Percentiles rank a stretch among this genome's conserved stretches.
These are phyloP conservation scores for Damaliscus lunatus DNA, from an alignment of 2,113 vertebrate genomes.

Conservation along the genomic window DNA sequence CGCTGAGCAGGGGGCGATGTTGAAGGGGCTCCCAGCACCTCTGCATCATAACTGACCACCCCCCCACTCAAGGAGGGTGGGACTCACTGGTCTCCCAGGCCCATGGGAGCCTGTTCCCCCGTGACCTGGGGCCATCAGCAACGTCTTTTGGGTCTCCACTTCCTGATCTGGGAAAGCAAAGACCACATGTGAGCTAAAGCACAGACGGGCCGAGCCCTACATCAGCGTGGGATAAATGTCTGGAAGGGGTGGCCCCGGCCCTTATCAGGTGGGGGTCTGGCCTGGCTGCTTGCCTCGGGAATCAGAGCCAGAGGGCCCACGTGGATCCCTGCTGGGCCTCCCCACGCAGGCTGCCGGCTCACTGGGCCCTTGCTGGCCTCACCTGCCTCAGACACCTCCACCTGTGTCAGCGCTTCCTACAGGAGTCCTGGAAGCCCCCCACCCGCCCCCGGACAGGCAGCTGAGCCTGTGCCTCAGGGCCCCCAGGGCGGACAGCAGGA, in stretches of 20 bases:
- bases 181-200: background rate
- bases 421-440: background rate
- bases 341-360: background rate
- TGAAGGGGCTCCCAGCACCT: background rate
- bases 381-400: accelerated
- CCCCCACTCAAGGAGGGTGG: accelerated
- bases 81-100: background rate
- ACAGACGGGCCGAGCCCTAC: accelerated
- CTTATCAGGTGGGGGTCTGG: background rate
- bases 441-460: accelerated
- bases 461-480: background rate
- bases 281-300: background rate
- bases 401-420: background rate
- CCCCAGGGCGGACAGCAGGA: accelerated
- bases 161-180: background rate
- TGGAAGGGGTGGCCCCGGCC: background rate
- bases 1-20: background rate
- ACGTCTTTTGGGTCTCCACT: background rate
- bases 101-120: too few species aligned
- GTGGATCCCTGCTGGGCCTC: background rate
- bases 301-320: background rate
- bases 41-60: accelerated
- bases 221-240: accelerated
- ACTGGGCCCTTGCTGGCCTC: background rate
- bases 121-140: background rate